phyloP scores from a whole-genome alignment of 2,888 invertebrate genomes.

The Parnassius glacialis region DNA sequence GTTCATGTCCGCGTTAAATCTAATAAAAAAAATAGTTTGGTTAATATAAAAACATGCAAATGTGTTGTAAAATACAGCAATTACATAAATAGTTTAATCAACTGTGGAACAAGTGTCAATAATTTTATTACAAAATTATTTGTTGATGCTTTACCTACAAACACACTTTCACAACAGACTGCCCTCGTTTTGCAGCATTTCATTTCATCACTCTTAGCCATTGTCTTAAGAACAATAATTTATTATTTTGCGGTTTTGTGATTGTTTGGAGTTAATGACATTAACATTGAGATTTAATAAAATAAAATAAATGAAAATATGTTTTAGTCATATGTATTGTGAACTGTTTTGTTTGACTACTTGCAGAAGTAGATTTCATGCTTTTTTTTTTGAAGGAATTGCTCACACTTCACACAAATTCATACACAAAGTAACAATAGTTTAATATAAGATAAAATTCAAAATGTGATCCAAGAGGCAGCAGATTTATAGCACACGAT shows the following conservation, averaged over 20 bases:
- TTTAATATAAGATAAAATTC: too few species aligned
- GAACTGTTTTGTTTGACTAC: too few species aligned
- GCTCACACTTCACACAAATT: too few species aligned
- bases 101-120: neutral
- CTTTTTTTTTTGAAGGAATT: too few species aligned
- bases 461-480: too few species aligned
- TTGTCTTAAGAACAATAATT: conserved; percentile 14
- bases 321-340: too few species aligned
- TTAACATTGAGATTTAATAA: too few species aligned
- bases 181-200: conserved; percentile 17
- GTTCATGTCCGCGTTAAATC: conserved; percentile 7
- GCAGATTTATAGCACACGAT: too few species aligned
- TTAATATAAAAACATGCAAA: neutral
- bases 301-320: too few species aligned
- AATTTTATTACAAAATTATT: conserved; percentile 3
- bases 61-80: neutral
- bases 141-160: conserved; percentile 14
- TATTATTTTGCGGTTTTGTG: conserved; percentile 5
- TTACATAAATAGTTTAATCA: neutral
- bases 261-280: neutral
- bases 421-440: too few species aligned
- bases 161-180: conserved; percentile 10
- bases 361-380: too few species aligned
- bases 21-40: conserved; percentile 6
- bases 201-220: conserved; percentile 13